phyloP scores from a whole-genome alignment of 2,113 vertebrate species.

The Cyprinodon brontotheroides region DNA sequence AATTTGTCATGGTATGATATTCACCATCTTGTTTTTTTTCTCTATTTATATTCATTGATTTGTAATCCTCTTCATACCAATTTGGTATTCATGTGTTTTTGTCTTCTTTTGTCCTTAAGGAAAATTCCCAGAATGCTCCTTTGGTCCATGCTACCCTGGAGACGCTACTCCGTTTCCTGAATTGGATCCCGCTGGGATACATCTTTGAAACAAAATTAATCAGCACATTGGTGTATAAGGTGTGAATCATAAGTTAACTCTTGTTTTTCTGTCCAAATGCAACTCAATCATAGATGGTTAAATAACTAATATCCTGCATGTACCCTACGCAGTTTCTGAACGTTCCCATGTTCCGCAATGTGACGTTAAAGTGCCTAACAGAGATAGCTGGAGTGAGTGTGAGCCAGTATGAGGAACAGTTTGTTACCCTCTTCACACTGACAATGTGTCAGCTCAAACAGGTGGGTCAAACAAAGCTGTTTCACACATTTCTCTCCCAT shows the following conservation, averaged over 20 bases:
- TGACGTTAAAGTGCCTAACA: constrained; percentile 98
- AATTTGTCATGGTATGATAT: constrained; percentile 96
- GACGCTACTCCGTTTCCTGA: constrained; percentile 95
- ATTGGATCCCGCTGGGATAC: constrained; percentile 99
- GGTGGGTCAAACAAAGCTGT: constrained; percentile 70
- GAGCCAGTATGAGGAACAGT: constrained; percentile 98
- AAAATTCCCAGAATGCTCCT: constrained; percentile 98
- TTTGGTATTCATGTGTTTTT: constrained; percentile 5
- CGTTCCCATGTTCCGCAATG: constrained; percentile 99
- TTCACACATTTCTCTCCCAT: rapidly evolving
- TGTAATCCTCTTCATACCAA: rapidly evolving
- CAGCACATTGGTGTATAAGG: constrained; percentile 99
- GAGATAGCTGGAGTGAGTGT: constrained; percentile 98
- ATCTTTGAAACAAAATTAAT: constrained; percentile 99
- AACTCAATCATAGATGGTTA: background rate
- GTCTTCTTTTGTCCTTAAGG: constrained; percentile 76
- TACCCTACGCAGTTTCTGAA: constrained; percentile 88
- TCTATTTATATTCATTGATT: background rate
- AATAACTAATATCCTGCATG: background rate
- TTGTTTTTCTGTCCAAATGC: background rate
- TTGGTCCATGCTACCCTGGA: constrained; percentile 97
- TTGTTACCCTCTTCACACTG: constrained; percentile 95
- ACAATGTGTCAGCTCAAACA: constrained; percentile 99
- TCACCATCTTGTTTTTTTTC: background rate
- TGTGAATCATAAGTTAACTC: constrained; percentile 53